phyloP scores from a whole-genome alignment of 2,797 vertebrate genomes.

The Chaenodraco wilsoni region DNA sequence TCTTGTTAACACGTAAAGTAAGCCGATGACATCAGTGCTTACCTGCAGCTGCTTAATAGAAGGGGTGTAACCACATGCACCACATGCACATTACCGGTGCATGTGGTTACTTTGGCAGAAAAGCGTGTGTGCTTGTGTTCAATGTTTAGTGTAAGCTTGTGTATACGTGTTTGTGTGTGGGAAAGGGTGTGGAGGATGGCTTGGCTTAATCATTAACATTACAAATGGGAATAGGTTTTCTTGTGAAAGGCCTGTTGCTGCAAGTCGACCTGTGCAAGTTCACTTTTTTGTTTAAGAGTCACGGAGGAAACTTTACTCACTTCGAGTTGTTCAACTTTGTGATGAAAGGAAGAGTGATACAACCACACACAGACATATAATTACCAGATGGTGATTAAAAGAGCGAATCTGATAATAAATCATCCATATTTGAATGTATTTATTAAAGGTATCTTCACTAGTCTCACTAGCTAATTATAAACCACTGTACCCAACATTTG shows the following conservation, averaged over 20 bases:
- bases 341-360: constrained; percentile 14
- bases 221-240: constrained; percentile 35
- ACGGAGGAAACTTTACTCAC: constrained; percentile 23
- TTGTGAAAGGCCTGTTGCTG: constrained; percentile 52
- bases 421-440: not conserved
- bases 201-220: constrained; percentile 63
- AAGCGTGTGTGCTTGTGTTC: constrained; percentile 18
- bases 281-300: constrained; percentile 30
- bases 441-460: constrained; percentile 5
- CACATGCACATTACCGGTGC: constrained; percentile 68
- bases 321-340: constrained; percentile 8
- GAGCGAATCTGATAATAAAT: constrained; percentile 12
- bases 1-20: constrained; percentile 56
- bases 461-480: constrained; percentile 6
- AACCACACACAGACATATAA: constrained; percentile 18
- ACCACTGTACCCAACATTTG: not conserved
- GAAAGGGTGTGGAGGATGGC: constrained; percentile 40
- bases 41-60: constrained; percentile 67
- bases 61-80: too few species aligned
- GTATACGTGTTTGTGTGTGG: constrained; percentile 16
- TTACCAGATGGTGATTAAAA: constrained; percentile 35
- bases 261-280: constrained; percentile 41
- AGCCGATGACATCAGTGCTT: constrained; percentile 73
- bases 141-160: not conserved
- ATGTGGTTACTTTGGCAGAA: constrained; percentile 51